These are phyloP conservation scores for Epizoanthus rinbou DNA, from an alignment of 92 coral and sea anemone species.

Conservation along the genomic window DNA sequence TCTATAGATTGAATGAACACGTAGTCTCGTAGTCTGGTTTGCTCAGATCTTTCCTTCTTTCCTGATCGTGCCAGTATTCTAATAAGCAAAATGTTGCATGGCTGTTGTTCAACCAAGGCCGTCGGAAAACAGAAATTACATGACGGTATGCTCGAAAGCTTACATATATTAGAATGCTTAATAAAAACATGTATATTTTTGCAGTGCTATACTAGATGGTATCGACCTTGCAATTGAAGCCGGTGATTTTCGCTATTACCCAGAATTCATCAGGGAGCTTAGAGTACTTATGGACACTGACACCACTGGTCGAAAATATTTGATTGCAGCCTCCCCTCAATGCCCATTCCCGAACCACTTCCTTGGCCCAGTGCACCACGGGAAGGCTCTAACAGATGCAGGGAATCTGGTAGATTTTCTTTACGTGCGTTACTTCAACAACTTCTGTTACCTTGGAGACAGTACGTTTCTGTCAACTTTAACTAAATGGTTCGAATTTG, in stretches of 20 bases:
- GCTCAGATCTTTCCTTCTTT: no score
- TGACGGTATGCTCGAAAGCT: no score
- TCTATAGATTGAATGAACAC: no score
- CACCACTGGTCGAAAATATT: conserved; percentile 54
- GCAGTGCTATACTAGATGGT: conserved; percentile 83
- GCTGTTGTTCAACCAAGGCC: no score
- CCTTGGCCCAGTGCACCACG: conserved; percentile 73
- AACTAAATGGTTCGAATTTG: conserved; percentile 71
- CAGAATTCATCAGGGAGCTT: conserved; percentile 71
- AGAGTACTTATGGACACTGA: conserved; percentile 83
- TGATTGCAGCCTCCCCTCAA: conserved; percentile 87
- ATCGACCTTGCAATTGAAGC: conserved; percentile 88
- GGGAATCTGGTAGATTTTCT: conserved; percentile 77
- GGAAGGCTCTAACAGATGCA: conserved; percentile 75
- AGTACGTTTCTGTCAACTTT: conserved; percentile 59
- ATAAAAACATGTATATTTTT: no score
- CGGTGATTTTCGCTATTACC: conserved; percentile 68
- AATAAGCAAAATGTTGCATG: no score
- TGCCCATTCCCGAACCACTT: conserved; percentile 81
- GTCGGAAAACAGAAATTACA: no score
- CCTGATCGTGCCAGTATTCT: no score
- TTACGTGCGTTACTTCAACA: conserved; percentile 84
- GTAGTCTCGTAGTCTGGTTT: no score
- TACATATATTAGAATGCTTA: neutral
- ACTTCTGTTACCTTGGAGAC: conserved; percentile 88